A percentile compares a stretch with the other conserved stretches of the same genome.
phyloP scores from a whole-genome alignment of 1,140 invertebrate genomes.

The Arctopsyche grandis region DNA sequence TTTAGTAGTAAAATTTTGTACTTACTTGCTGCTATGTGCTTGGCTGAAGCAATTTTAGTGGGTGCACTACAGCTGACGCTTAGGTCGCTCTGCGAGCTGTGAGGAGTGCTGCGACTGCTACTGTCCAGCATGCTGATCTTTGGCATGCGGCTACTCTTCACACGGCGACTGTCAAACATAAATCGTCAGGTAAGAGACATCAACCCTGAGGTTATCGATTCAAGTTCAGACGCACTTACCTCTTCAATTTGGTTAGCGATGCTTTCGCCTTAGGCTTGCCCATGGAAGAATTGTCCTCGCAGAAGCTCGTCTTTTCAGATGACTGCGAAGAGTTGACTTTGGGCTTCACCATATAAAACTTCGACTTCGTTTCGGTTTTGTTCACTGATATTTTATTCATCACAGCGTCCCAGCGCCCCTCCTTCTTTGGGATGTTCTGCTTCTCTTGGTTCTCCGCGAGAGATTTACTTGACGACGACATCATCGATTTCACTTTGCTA shows the following conservation, averaged over 20 bases:
- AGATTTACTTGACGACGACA: conserved; percentile 64
- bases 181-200: background rate
- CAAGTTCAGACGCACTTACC: conserved; percentile 55
- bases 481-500: conserved; percentile 79
- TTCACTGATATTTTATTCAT: conserved; percentile 83
- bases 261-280: conserved; percentile 60
- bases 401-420: conserved; percentile 79
- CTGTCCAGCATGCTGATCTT: conserved; percentile 61
- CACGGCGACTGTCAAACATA: conserved; percentile 59
- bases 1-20: background rate
- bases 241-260: conserved; percentile 63
- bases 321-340: conserved; percentile 69
- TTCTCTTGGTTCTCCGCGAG: conserved; percentile 63
- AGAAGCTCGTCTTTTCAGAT: conserved; percentile 38
- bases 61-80: conserved; percentile 57
- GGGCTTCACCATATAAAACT: conserved; percentile 77
- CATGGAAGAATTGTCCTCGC: conserved; percentile 52
- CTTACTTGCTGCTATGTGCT: conserved; percentile 58
- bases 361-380: conserved; percentile 75
- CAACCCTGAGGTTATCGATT: background rate
- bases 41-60: conserved; percentile 56
- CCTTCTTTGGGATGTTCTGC: conserved; percentile 61
- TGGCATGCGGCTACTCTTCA: conserved; percentile 64
- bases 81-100: conserved; percentile 66
- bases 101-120: conserved; percentile 65